These are phyloP conservation scores for Pocillopora damicornis DNA, from an alignment of 64 coral and sea anemone species.

Conservation along the genomic window DNA sequence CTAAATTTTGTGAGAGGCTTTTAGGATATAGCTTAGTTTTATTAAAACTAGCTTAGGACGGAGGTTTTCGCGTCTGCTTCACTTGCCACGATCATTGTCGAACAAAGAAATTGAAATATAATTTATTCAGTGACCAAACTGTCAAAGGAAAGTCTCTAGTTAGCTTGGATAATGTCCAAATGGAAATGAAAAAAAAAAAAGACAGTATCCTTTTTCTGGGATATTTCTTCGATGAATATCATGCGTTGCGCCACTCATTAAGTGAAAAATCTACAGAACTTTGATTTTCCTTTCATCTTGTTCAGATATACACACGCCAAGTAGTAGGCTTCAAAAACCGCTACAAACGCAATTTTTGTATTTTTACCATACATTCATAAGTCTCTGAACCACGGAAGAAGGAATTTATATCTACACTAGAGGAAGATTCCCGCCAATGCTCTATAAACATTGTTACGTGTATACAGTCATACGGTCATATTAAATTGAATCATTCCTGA, in stretches of 20 bases:
- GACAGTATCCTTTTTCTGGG: too few species aligned
- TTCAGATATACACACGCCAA: too few species aligned
- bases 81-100: not conserved
- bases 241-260: too few species aligned
- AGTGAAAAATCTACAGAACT: too few species aligned
- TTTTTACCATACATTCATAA: too few species aligned
- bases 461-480: not conserved
- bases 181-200: not conserved
- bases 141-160: not conserved
- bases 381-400: too few species aligned
- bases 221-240: too few species aligned
- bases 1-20: not conserved
- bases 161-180: not conserved
- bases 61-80: not conserved
- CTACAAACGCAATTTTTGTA: too few species aligned
- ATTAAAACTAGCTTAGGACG: not conserved
- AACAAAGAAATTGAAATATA: slow-evolving; percentile 46
- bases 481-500: not conserved
- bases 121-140: slow-evolving; percentile 36
- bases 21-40: not conserved
- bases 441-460: not conserved
- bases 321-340: too few species aligned
- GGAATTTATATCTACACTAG: too few species aligned
- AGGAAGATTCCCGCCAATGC: not conserved
- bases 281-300: too few species aligned